Conservation (phyloP, 2,797 vertebrate genomes). For the Sebastes alutus region DNA sequence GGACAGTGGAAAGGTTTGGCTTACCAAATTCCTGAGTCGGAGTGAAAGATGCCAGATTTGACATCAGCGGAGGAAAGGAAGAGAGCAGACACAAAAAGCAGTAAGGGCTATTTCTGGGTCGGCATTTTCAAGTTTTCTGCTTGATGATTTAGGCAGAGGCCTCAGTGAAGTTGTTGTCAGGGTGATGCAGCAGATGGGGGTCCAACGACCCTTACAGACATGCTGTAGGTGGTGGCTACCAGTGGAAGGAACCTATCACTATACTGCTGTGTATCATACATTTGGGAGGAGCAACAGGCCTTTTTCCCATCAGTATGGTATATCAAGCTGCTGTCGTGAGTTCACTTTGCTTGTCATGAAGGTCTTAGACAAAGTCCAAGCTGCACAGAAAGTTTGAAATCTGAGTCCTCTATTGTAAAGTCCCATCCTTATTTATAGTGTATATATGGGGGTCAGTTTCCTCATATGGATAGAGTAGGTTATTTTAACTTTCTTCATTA, state of each 20-base stretch:
- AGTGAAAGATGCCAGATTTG: constrained; percentile 67
- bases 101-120: constrained; percentile 52
- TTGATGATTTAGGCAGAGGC: constrained; percentile 66
- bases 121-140: constrained; percentile 40
- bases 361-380: background rate
- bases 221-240: background rate
- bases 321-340: constrained; percentile 3
- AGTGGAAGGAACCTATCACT: constrained; percentile 13
- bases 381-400: background rate
- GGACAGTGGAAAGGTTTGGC: constrained; percentile 63
- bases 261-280: background rate
- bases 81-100: constrained; percentile 32
- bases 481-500: background rate
- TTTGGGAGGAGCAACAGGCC: constrained; percentile 20
- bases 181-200: constrained; percentile 22
- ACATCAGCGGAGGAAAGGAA: constrained; percentile 52
- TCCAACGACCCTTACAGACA: constrained; percentile 37
- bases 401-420: background rate
- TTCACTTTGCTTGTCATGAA: background rate
- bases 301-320: constrained; percentile 30
- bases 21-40: constrained; percentile 56
- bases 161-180: constrained; percentile 38
- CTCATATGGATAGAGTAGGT: background rate
- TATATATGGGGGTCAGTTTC: background rate
- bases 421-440: background rate